These are phyloP conservation scores for Cosmopolites sordidus DNA, from an alignment of 2,888 invertebrate genomes.

Conservation along the genomic window DNA sequence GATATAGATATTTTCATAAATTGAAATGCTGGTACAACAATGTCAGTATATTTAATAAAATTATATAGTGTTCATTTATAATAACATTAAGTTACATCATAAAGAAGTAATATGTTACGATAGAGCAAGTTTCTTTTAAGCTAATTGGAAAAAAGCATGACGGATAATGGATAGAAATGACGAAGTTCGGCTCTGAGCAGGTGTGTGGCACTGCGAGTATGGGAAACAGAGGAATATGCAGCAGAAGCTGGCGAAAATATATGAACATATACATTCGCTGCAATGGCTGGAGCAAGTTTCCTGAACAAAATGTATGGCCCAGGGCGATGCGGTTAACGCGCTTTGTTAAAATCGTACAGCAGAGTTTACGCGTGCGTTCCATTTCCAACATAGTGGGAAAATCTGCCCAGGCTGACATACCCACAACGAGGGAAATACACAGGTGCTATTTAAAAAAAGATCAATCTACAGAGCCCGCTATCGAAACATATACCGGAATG, in stretches of 20 bases:
- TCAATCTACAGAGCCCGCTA: not conserved
- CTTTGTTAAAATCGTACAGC: slow-evolving; percentile 43
- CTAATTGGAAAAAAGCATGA: too few species aligned
- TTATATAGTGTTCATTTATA: too few species aligned
- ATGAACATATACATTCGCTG: slow-evolving; percentile 36
- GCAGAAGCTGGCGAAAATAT: slow-evolving; percentile 30
- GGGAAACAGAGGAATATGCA: slow-evolving; percentile 23
- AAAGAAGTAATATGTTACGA: too few species aligned
- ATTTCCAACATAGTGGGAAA: slow-evolving; percentile 15
- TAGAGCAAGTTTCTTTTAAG: too few species aligned
- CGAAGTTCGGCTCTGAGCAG: not conserved
- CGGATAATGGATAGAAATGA: too few species aligned
- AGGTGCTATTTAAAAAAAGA: slow-evolving; percentile 21
- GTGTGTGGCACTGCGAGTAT: not conserved
- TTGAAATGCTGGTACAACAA: too few species aligned
- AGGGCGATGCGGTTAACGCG: slow-evolving; percentile 46
- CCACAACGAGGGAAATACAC: slow-evolving; percentile 18
- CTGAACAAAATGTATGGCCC: slow-evolving; percentile 39
- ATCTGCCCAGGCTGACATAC: slow-evolving; percentile 9
- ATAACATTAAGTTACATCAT: too few species aligned
- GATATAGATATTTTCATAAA: too few species aligned
- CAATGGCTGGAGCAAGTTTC: slow-evolving; percentile 35
- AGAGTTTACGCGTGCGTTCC: slow-evolving; percentile 25
- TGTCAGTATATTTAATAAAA: too few species aligned
- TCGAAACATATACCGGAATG: not conserved